Evolutionary conservation across 2,113 vertebrate species (phyloP).

Genomic region (Myiagra hebetior): DNA sequence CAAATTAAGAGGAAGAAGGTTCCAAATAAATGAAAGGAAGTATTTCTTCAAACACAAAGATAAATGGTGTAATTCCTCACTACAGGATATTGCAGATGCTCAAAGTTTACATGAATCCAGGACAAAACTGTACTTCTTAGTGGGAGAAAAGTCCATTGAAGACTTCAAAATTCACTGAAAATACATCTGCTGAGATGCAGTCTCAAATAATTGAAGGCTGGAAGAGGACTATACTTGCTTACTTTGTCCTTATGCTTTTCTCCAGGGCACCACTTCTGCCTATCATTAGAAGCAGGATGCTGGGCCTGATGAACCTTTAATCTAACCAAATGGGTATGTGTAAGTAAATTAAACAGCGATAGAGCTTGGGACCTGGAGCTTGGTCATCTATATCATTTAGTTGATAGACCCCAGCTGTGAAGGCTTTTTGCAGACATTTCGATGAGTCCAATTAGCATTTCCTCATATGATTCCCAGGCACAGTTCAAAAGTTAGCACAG

Average conservation of each 20-base stretch:
- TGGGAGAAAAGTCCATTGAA: background rate
- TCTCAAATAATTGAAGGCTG: background rate
- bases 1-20: background rate
- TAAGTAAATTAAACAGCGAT: constrained; percentile 6
- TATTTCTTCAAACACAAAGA: background rate
- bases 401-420: background rate
- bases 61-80: background rate
- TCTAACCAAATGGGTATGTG: background rate
- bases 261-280: background rate
- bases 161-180: background rate
- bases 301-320: constrained; percentile 27
- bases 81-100: constrained; percentile 7
- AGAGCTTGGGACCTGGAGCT: background rate
- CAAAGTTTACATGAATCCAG: background rate
- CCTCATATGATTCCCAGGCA: background rate
- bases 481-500: background rate
- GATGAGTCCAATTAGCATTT: background rate
- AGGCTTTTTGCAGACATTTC: background rate
- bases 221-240: background rate
- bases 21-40: constrained; percentile 5
- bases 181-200: background rate
- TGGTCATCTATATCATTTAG: background rate
- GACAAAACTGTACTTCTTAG: background rate
- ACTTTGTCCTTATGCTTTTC: background rate
- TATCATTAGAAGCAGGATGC: constrained; percentile 30